A percentile compares a stretch with the other conserved stretches of the same genome.
phyloP scores from a whole-genome alignment of 2,113 vertebrate genomes.

The Coreoperca whiteheadi region DNA sequence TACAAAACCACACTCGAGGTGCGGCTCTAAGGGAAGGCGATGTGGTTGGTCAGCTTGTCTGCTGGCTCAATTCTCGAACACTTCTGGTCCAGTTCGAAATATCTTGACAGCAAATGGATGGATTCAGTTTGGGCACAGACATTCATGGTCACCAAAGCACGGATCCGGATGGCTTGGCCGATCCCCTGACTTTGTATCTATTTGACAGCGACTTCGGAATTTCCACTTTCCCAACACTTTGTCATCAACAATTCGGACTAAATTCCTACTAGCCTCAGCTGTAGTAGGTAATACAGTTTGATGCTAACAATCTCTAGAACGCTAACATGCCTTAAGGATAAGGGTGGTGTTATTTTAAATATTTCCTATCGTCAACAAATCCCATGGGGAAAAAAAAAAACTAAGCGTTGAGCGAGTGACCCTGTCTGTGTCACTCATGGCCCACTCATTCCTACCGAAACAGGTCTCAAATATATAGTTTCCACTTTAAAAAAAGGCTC shows the following conservation, averaged over 20 bases:
- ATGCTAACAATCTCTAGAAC: too few relatives aligned
- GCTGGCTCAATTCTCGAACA: neutral
- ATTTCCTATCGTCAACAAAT: neutral
- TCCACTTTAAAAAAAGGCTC: neutral
- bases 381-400: neutral
- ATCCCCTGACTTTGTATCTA: neutral
- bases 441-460: neutral
- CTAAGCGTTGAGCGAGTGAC: neutral
- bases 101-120: neutral
- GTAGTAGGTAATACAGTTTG: too few relatives aligned
- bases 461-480: neutral
- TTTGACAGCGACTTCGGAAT: neutral
- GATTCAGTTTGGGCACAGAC: neutral
- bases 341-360: too few relatives aligned
- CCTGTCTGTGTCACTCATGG: too few relatives aligned
- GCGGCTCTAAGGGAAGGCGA: neutral
- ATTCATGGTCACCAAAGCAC: neutral
- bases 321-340: too few relatives aligned
- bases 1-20: neutral
- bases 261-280: too few relatives aligned
- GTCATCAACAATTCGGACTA: too few relatives aligned
- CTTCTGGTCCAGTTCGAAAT: neutral
- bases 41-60: neutral
- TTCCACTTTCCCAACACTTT: neutral
- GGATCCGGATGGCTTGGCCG: neutral